Evolutionary conservation across 2,113 vertebrate species (phyloP).

Genomic region (Onychostoma macrolepis): DNA sequence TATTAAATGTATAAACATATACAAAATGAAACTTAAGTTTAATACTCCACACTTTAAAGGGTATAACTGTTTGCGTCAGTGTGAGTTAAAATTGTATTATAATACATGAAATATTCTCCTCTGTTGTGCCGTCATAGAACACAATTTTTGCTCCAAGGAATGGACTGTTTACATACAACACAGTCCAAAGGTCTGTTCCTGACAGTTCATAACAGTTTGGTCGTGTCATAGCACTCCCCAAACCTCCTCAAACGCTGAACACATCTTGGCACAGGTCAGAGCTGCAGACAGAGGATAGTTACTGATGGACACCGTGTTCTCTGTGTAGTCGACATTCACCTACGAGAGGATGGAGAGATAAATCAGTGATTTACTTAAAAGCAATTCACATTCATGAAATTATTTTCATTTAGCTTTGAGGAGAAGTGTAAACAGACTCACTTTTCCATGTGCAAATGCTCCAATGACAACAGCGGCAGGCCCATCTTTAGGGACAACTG

Average conservation of each 20-base stretch:
- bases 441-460: slow-evolving; percentile 93
- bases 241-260: slow-evolving; percentile 93
- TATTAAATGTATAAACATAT: slow-evolving; percentile 1
- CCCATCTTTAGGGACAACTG: slow-evolving; percentile 82
- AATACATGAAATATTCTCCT: neutral
- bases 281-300: slow-evolving; percentile 97
- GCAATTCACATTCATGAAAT: neutral
- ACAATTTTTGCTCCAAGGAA: neutral
- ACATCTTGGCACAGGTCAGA: slow-evolving; percentile 93
- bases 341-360: slow-evolving; percentile 54
- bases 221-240: slow-evolving; percentile 87
- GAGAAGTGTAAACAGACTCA: slow-evolving; percentile 68
- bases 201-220: neutral
- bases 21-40: neutral
- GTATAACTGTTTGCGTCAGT: neutral
- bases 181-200: neutral
- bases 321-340: slow-evolving; percentile 91
- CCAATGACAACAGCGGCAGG: slow-evolving; percentile 89
- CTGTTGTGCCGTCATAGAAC: neutral
- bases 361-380: neutral
- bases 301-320: slow-evolving; percentile 92
- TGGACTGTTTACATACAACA: neutral
- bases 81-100: neutral
- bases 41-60: neutral
- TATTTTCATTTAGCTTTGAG: neutral